Percentiles rank a stretch among this genome's conserved stretches.
Conservation (phyloP, 2,888 invertebrate species). For the Drosophila demipolita region DNA sequence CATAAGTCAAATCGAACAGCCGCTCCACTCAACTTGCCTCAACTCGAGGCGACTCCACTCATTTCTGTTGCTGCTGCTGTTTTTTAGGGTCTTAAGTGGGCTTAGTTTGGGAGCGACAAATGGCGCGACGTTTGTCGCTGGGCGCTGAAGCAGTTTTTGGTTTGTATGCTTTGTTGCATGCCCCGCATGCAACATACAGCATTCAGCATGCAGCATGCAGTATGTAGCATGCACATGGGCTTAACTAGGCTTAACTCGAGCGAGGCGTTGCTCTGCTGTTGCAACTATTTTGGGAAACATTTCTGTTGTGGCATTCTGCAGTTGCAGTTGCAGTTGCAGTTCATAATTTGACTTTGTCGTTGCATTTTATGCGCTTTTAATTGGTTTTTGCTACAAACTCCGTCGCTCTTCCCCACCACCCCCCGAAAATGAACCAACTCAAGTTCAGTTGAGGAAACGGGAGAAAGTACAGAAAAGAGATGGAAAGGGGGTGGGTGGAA, state of each 20-base stretch:
- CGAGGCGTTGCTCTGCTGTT: conserved; percentile 46
- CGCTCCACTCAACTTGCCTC: conserved; percentile 35
- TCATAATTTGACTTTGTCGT: conserved; percentile 60
- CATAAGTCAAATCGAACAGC: conserved; percentile 83
- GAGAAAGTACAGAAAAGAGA: background rate
- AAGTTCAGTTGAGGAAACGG: conserved; percentile 51
- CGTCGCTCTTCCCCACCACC: background rate
- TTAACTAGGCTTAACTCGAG: conserved; percentile 74
- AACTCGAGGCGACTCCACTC: conserved; percentile 10
- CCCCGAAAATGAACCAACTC: conserved; percentile 22
- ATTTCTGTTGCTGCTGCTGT: conserved; percentile 50
- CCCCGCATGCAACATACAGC: conserved; percentile 47
- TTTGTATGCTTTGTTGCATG: conserved; percentile 58
- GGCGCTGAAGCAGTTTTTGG: conserved; percentile 70
- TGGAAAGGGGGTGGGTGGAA: background rate
- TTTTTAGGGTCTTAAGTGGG: conserved; percentile 82
- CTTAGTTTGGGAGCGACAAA: conserved; percentile 80
- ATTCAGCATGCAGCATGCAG: conserved; percentile 53
- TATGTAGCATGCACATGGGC: conserved; percentile 63
- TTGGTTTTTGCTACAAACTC: conserved; percentile 34
- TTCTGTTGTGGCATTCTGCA: conserved; percentile 32
- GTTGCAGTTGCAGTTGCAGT: conserved; percentile 48
- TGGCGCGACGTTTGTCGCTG: conserved; percentile 66
- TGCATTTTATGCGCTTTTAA: conserved; percentile 59
- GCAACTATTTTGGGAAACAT: conserved; percentile 59